Conservation (phyloP, 2,797 vertebrate species). For the Micrastur ruficollis region DNA sequence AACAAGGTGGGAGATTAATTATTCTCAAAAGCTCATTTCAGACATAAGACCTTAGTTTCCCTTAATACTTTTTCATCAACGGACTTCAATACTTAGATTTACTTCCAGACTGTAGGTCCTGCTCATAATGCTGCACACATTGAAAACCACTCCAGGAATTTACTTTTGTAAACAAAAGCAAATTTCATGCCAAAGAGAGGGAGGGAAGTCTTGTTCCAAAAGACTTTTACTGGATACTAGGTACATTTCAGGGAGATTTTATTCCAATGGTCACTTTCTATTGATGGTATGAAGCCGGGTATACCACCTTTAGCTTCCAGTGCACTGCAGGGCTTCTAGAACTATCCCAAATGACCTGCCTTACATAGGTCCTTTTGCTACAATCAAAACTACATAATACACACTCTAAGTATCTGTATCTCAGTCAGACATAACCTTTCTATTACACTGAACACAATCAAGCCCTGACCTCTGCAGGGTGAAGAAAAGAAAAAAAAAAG, state of each 20-base stretch:
- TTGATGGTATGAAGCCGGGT: fast-evolving
- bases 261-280: neutral
- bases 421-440: neutral
- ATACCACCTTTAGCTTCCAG: neutral
- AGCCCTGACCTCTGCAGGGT: neutral
- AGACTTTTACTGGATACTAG: neutral
- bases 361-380: neutral
- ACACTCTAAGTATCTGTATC: neutral
- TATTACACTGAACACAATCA: neutral
- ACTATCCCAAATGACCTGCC: neutral
- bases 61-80: neutral
- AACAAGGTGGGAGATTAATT: neutral
- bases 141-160: neutral
- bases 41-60: neutral
- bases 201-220: neutral
- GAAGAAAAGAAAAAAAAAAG: fast-evolving
- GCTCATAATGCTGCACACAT: neutral
- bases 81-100: neutral
- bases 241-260: neutral
- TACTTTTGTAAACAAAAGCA: neutral
- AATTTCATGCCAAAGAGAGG: neutral
- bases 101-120: neutral
- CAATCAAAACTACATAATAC: neutral
- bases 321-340: neutral
- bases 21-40: neutral